Base-by-base conservation (phyloP, 2,888 invertebrate species). In the Tenthredo mesomela region DNA sequence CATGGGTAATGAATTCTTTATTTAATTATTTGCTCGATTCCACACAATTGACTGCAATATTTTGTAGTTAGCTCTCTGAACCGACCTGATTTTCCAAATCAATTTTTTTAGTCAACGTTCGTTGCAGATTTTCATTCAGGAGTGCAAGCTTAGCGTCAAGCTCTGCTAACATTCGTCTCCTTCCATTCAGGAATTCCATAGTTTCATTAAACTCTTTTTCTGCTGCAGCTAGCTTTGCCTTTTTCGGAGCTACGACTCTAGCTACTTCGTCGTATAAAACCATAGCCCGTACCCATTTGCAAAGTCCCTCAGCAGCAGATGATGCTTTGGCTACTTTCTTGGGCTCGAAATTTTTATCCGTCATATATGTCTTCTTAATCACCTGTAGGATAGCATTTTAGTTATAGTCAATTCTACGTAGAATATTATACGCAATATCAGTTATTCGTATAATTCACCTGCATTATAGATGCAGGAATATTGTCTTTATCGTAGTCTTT, bases 271-370 rank as follows among this genome's bases (percentile, higher is more conserved):
- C 98, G 91, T 98, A 98, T 93, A 97, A 96, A 90, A 98, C 97
- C 96, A 98, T 97, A 0, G 98, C 98, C 87, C 97, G 95, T 82
- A 98, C 97, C 98, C 98, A 98, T 92, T 97, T 97, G 92, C 98
- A 98, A 65, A 98, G 94, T 82, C 98, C 98, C 94, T 99, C 98
- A 33, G 98, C 99, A 3, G 99, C 99, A 87, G 97, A 96, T 0
- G 98, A 99, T 0, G 98, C 98, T 93, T 98, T 97, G 18, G 97
- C 97, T 84, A 98, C 96, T 84, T 97, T 95, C 85, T 95, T 94
- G 1, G 97, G 97, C 88, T 97, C 96, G 92, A 98, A 98, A 89
- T 97, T 96, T 90, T 96, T 96, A 91, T 97, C 95, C 0, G 95
- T 88, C 70, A 92, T 80, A 84, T 91, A 92, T 4, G 88, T 89